These are phyloP conservation scores for Amphiprion clarkii DNA, from an alignment of 2,797 vertebrate species.

Conservation along the genomic window DNA sequence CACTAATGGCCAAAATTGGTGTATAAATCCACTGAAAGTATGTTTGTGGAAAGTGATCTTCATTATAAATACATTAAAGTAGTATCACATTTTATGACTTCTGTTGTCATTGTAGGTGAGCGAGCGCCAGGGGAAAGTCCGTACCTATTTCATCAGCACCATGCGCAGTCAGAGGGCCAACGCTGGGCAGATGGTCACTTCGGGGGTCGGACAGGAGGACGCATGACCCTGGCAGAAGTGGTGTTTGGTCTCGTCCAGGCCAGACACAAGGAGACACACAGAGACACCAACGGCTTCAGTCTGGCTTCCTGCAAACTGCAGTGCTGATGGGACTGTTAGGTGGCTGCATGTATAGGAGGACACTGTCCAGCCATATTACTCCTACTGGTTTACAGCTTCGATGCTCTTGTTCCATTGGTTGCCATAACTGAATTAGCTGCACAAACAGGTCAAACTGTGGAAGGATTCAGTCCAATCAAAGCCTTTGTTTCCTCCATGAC, in stretches of 20 bases:
- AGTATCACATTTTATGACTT: neutral
- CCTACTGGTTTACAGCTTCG: slow-evolving; percentile 33
- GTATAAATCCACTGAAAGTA: neutral
- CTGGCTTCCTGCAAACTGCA: slow-evolving; percentile 40
- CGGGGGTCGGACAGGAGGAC: slow-evolving; percentile 51
- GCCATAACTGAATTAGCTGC: slow-evolving; percentile 23
- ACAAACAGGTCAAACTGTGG: slow-evolving; percentile 1
- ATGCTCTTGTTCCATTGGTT: slow-evolving; percentile 22
- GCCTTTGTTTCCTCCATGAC: slow-evolving; percentile 10
- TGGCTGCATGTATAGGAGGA: neutral
- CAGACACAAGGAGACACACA: slow-evolving; percentile 80
- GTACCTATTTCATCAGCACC: slow-evolving; percentile 86
- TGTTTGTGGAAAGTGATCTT: too few relatives aligned
- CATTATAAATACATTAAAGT: too few relatives aligned
- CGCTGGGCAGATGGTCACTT: slow-evolving; percentile 1
- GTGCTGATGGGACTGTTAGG: slow-evolving; percentile 42
- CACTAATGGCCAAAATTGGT: too few relatives aligned
- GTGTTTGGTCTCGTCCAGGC: slow-evolving; percentile 83
- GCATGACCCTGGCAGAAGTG: slow-evolving; percentile 79
- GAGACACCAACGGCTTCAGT: slow-evolving; percentile 73
- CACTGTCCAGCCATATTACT: slow-evolving; percentile 12
- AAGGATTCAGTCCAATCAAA: slow-evolving; percentile 10
- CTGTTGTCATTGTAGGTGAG: slow-evolving; percentile 72
- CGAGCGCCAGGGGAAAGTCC: slow-evolving; percentile 82
- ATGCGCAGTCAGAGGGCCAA: slow-evolving; percentile 67